These are phyloP conservation scores for Oncorhynchus clarkii DNA, from an alignment of 2,113 vertebrate genomes.

Conservation along the genomic window DNA sequence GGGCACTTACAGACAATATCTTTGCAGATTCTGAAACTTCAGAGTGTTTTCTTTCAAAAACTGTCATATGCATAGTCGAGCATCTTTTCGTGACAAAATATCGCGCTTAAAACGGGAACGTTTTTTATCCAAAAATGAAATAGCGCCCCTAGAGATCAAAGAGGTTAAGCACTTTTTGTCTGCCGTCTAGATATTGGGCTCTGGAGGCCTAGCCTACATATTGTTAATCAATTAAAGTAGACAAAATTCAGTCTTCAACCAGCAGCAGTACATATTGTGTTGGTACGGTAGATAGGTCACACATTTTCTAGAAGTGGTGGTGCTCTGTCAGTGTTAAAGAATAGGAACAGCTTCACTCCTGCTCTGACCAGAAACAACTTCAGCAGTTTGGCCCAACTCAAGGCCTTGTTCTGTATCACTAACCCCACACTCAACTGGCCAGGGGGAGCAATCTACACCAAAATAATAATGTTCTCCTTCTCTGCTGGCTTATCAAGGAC, in stretches of 20 bases:
- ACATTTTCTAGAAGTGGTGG: no score
- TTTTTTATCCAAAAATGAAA: no score
- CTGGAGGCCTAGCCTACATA: slow-evolving; percentile 4
- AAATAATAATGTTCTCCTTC: background rate
- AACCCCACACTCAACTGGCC: background rate
- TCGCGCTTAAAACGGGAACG: no score
- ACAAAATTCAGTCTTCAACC: no score
- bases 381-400: background rate
- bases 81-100: no score
- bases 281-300: no score
- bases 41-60: no score
- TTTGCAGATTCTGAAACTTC: no score
- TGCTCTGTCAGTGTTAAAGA: background rate
- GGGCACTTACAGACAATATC: no score
- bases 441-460: background rate
- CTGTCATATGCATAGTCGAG: no score
- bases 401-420: background rate
- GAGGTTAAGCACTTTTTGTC: slow-evolving; percentile 18
- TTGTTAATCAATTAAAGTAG: background rate
- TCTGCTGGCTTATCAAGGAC: background rate
- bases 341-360: background rate
- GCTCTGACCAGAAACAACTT: slow-evolving; percentile 8
- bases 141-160: no score
- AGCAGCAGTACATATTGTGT: no score
- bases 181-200: slow-evolving; percentile 40